Percentiles rank a stretch among this genome's conserved stretches.
These are phyloP conservation scores for Pantherophis guttatus DNA, from an alignment of 2,113 vertebrate species.

Conservation along the genomic window DNA sequence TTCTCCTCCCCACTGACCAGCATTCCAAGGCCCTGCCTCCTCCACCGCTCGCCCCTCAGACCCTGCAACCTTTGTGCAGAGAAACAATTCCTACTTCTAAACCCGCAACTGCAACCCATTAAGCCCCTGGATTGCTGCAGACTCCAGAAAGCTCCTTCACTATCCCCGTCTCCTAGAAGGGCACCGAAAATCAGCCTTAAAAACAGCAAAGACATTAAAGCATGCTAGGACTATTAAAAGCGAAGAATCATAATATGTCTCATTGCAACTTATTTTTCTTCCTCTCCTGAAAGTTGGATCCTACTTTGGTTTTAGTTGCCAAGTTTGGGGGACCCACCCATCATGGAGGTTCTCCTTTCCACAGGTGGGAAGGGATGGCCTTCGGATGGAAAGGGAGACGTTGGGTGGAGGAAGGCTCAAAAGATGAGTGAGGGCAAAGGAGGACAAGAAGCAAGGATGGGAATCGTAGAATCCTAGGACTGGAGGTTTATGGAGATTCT, in stretches of 20 bases:
- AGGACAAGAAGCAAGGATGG: not conserved
- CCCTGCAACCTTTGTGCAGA: not conserved
- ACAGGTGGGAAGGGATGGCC: too few species aligned
- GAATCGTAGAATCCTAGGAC: too few species aligned
- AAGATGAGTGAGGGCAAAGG: not conserved
- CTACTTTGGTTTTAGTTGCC: not conserved
- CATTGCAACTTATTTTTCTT: not conserved
- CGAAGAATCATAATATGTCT: not conserved
- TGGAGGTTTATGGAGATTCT: too few species aligned
- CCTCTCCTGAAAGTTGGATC: not conserved
- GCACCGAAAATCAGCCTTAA: not conserved
- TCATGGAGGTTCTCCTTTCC: too few species aligned
- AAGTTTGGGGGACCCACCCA: too few species aligned
- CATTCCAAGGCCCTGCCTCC: not conserved
- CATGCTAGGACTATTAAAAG: not conserved
- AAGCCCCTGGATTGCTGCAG: not conserved
- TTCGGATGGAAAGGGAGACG: not conserved
- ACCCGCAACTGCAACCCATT: not conserved
- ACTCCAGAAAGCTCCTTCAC: not conserved
- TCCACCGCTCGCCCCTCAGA: too few species aligned
- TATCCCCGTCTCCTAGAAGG: not conserved
- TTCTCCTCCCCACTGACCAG: not conserved
- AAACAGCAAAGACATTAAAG: not conserved
- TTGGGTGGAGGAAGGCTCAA: not conserved
- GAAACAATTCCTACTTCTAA: not conserved